phyloP scores from a whole-genome alignment of 2,113 vertebrate genomes.

The Trogon surrucura region DNA sequence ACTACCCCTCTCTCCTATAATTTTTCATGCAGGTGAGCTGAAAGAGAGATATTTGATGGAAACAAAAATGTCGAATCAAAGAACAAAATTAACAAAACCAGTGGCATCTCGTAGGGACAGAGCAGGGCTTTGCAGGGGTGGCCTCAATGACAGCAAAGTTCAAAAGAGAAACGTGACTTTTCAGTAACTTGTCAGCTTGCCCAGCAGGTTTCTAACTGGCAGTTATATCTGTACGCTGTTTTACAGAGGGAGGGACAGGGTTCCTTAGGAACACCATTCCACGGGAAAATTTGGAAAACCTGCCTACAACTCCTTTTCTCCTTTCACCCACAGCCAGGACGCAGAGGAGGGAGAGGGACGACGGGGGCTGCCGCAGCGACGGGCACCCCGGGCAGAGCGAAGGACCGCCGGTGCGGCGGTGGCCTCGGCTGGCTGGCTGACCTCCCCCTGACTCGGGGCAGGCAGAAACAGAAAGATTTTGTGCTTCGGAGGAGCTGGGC shows the following conservation, averaged over 20 bases:
- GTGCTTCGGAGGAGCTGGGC: slow-evolving; percentile 69
- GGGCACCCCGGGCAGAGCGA: neutral
- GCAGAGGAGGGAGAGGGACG: rapidly evolving
- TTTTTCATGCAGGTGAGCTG: neutral
- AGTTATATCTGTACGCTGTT: rapidly evolving
- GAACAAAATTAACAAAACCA: neutral
- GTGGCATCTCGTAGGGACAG: neutral
- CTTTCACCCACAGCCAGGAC: rapidly evolving
- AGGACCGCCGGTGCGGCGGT: neutral
- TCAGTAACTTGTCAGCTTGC: neutral
- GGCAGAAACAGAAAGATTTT: slow-evolving; percentile 77
- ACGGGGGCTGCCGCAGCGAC: rapidly evolving
- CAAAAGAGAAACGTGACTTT: neutral
- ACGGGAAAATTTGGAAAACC: neutral
- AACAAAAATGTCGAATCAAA: rapidly evolving
- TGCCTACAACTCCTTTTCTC: neutral
- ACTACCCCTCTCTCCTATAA: rapidly evolving
- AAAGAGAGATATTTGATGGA: neutral
- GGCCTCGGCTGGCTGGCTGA: slow-evolving; percentile 73
- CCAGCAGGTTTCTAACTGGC: neutral
- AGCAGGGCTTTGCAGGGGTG: neutral
- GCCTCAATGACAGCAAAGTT: neutral
- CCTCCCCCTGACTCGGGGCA: slow-evolving; percentile 77
- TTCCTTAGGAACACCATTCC: rapidly evolving
- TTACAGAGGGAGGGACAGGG: neutral